Evolutionary conservation across 2,113 vertebrate species (phyloP), one percentile per base, ranked within the genome.

Genomic region (Oxyura jamaicensis): DNA sequence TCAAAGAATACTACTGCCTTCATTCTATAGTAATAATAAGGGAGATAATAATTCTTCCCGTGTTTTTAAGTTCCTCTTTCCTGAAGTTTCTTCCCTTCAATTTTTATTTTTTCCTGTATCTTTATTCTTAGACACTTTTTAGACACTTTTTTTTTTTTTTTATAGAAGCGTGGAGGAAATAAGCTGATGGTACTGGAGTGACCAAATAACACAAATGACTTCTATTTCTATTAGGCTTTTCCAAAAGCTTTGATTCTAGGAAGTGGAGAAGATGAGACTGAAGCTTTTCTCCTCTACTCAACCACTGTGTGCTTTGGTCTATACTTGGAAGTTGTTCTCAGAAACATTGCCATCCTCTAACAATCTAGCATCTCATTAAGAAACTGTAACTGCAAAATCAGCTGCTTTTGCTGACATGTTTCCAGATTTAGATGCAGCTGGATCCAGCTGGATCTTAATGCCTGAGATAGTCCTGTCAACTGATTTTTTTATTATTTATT

Each of bases 401-500:
- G 66, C 71, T n/a, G n/a, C 89, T 91, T 78, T 67, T 88, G 95
- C 85, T 90, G 83, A 69, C 58, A 69, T 52, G 58, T 48, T 95
- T 88, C 95, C 89, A 93, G 92, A 92, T 97, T 95, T 96, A 92
- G 84, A 86, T 91, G 86, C 92, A 84, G 56, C 84, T 86, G 87
- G 36, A 72, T 86, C 83, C 93, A 93, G 89, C 92, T 95, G 94
- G 92, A 86, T 52, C 39, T 81, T 63, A 71, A 23, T 89, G 93
- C 72, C 91, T 88, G 80, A 86, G 73, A 87, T 35, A 79, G 91
- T 88, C 80, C 71, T 66, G 21, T 29, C 10, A 4, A 62, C 93
- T 80, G 88, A 20, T 52, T 62, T 59, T 25, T 4, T 13, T 22
- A 21, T 48, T 48, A 48, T 48, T 48, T 48, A 48, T 21, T 2